Base-by-base conservation (phyloP, 1,140 invertebrate species). In the Ostrea denselamellosa region DNA sequence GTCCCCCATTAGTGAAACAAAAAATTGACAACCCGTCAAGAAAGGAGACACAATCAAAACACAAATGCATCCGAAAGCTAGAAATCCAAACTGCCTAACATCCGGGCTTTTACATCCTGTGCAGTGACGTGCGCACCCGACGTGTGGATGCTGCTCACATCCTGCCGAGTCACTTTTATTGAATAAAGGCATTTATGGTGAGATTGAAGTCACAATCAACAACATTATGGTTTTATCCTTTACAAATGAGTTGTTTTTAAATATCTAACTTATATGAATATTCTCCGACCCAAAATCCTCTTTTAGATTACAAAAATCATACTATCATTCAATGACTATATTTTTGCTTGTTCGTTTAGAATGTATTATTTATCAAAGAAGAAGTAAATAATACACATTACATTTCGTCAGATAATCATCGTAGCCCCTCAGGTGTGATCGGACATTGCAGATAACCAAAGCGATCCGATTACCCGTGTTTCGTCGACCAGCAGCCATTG, bases 41-140 rank as follows among this genome's bases (percentile, higher is more conserved):
- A 14, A 83, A 14, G 14, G 53, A 52, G 82, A 83, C 53, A 51
- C 82, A 83, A 83, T 83, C 82, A 83, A 83, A 83, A 83, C 82
- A 83, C n/a, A 83, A 83, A 52, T 54, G 82, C 82, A 83, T 83
- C 82, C 82, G 44, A 83, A 83, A 83, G 82, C 53, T 44, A 52
- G 82, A 83, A 52, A 53, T 51, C 44, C 53, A 53, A 83, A 83
- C 82, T 52, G 19, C 53, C 19, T 17, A 83, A 52, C 82, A 53
- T 83, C 82, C 82, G 82, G 51, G 44, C 68, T 77, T 77, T 77
- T 77, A 77, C 68, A 77, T 77, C 68, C 68, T 77, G 68, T 77
- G 68, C 68, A 77, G 3, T 77, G 68, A 77, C 68, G 68, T 77
- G 68, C 68, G 68, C 68, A 77, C 68, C 68, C 68, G 68, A 34